Evolutionary conservation across 2,888 invertebrate genomes (phyloP), one percentile per base, ranked within the genome.

Genomic region (Cordilura impudica): DNA sequence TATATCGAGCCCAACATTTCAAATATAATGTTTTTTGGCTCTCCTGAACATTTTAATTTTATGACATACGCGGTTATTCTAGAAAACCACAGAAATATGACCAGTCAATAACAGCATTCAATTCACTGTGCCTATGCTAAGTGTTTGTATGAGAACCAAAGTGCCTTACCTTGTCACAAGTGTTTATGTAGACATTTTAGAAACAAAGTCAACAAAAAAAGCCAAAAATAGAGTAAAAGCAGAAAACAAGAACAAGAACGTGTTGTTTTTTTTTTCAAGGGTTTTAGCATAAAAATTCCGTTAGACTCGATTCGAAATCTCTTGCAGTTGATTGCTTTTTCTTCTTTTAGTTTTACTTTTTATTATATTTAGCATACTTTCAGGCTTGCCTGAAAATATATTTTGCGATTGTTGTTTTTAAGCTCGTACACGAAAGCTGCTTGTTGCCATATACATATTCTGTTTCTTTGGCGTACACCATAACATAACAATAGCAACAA

Each of bases 121-220:
- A n/a, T n/a, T 18, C 54, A 7, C 8, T 29, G n/a, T 21, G 3
- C 26, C 6, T 4, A 26, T 6, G 6, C 3, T 7, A 66, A 45
- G 66, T 67, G 70, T 70, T 35, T 43, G 47, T 35, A 47, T 43
- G 31, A 19, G 45, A 6, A 31, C 16, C 60, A 56, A 72, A 72
- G 54, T 66, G 65, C 56, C 58, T 56, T 66, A 51, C 73, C 58
- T 51, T 66, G 58, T 73, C 56, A 51, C 43, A 73, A 73, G 65
- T 66, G 72, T 73, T 73, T 58, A 16, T 39, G 65, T 65, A 73
- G 73, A 61, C 63, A 54, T 49, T 51, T 18, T 14, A 60, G n/a
- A 26, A 21, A 47, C 10, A 19, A 8, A 18, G 7, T 12, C 4
- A 4, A 29, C 18, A 16, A 39, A 0, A 26, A 39, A 51, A 53